These are phyloP conservation scores for Apostichopus japonicus DNA, from an alignment of 35 echinoderm and acorn worm species.

Conservation along the genomic window DNA sequence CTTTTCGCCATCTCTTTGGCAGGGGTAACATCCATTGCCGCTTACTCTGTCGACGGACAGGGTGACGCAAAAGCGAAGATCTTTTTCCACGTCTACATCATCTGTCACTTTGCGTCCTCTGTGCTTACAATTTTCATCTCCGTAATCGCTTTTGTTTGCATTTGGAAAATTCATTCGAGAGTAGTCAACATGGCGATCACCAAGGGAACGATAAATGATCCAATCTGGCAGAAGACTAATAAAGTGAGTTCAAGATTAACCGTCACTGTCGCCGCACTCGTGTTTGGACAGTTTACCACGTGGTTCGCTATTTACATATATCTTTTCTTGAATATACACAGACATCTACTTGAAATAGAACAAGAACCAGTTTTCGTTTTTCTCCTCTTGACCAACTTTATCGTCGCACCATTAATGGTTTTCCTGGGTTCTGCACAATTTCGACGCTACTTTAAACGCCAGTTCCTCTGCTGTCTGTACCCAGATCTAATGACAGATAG, in stretches of 20 bases:
- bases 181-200: background rate
- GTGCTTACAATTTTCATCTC: background rate
- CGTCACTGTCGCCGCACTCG: constrained; percentile 27
- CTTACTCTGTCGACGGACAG: background rate
- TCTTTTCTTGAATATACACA: background rate
- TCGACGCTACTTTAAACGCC: constrained; percentile 36
- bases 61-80: no score
- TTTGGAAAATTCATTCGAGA: background rate
- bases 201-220: constrained; percentile 31
- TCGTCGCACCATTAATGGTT: constrained; percentile 1
- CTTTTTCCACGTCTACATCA: background rate
- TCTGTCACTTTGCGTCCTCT: background rate
- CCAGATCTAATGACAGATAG: background rate
- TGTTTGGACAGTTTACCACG: constrained; percentile 1
- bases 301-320: constrained; percentile 9
- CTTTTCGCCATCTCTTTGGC: background rate
- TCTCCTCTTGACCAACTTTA: background rate
- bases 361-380: constrained; percentile 3
- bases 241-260: background rate
- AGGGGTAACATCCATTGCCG: background rate
- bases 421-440: constrained; percentile 14
- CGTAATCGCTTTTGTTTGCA: background rate
- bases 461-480: constrained; percentile 20
- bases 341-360: background rate
- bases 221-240: constrained; percentile 12